These are phyloP conservation scores for Lasioglossum pauxillum DNA, from an alignment of 2,888 invertebrate genomes.

Conservation along the genomic window DNA sequence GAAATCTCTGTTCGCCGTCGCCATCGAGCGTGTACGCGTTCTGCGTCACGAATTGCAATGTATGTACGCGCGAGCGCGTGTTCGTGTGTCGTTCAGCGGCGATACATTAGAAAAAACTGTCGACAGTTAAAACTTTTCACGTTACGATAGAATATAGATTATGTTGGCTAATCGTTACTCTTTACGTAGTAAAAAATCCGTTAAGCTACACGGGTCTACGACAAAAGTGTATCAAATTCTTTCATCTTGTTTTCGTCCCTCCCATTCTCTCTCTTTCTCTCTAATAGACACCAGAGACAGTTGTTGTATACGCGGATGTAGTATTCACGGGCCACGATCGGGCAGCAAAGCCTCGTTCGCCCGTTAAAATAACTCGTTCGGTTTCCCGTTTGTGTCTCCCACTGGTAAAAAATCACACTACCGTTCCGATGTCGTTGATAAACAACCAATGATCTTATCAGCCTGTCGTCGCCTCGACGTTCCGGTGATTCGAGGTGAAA, in stretches of 20 bases:
- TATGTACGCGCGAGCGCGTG: neutral
- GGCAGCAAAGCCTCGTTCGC: neutral
- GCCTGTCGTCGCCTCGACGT: conserved; percentile 24
- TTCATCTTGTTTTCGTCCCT: conserved; percentile 9
- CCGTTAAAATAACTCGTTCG: conserved; percentile 38
- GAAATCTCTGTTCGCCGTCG: neutral
- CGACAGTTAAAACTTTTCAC: conserved; percentile 49
- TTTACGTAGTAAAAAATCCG: conserved; percentile 60
- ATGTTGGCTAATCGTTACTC: conserved; percentile 52
- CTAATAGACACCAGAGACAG: conserved; percentile 46
- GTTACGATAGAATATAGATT: conserved; percentile 54
- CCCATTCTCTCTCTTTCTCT: neutral
- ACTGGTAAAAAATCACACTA: conserved; percentile 61
- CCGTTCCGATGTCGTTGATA: conserved; percentile 50
- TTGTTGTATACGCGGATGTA: conserved; percentile 26
- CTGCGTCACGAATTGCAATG: neutral
- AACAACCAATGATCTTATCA: conserved; percentile 39
- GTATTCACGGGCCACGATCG: conserved; percentile 20
- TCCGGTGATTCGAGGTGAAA: conserved; percentile 49
- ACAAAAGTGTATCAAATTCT: conserved; percentile 61
- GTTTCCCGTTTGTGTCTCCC: conserved; percentile 3
- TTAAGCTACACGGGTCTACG: conserved; percentile 59
- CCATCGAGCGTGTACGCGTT: neutral
- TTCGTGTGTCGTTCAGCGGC: conserved; percentile 26
- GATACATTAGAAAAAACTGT: conserved; percentile 47